Evolutionary conservation across 2,113 vertebrate genomes (phyloP).

Genomic region (Ictalurus punctatus): DNA sequence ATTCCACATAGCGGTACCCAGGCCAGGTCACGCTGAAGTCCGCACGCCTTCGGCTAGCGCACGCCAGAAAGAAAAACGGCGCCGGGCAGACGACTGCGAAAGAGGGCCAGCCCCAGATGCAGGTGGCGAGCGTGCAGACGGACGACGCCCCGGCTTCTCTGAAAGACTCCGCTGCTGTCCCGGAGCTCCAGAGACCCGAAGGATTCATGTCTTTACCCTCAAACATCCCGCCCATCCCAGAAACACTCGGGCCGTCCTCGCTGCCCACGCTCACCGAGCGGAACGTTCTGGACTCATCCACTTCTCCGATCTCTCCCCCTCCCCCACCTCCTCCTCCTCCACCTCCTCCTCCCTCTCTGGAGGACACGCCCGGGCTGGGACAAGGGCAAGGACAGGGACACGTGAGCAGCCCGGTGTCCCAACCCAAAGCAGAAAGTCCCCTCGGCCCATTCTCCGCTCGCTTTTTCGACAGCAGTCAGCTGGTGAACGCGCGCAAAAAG

Average conservation of each 20-base stretch:
- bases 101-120: slow-evolving; percentile 68
- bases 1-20: slow-evolving; percentile 79
- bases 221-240: slow-evolving; percentile 65
- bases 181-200: slow-evolving; percentile 63
- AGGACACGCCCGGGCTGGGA: slow-evolving; percentile 54
- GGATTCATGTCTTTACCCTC: slow-evolving; percentile 71
- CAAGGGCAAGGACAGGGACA: slow-evolving; percentile 62
- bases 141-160: slow-evolving; percentile 68
- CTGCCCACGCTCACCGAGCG: slow-evolving; percentile 63
- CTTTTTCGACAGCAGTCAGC: slow-evolving; percentile 93
- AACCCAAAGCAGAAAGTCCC: slow-evolving; percentile 67
- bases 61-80: slow-evolving; percentile 72
- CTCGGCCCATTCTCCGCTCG: slow-evolving; percentile 76
- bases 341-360: slow-evolving; percentile 58
- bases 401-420: slow-evolving; percentile 58
- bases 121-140: slow-evolving; percentile 73
- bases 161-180: slow-evolving; percentile 58
- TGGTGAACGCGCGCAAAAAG: slow-evolving; percentile 90
- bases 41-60: slow-evolving; percentile 79
- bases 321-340: slow-evolving; percentile 57
- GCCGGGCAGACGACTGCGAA: slow-evolving; percentile 38
- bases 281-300: slow-evolving; percentile 62
- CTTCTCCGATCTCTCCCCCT: slow-evolving; percentile 62
- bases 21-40: slow-evolving; percentile 95
- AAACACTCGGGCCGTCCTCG: slow-evolving; percentile 66